Percentiles rank a stretch among this genome's conserved stretches.
Conservation (phyloP, 2,113 vertebrate genomes). For the Phycodurus eques region DNA sequence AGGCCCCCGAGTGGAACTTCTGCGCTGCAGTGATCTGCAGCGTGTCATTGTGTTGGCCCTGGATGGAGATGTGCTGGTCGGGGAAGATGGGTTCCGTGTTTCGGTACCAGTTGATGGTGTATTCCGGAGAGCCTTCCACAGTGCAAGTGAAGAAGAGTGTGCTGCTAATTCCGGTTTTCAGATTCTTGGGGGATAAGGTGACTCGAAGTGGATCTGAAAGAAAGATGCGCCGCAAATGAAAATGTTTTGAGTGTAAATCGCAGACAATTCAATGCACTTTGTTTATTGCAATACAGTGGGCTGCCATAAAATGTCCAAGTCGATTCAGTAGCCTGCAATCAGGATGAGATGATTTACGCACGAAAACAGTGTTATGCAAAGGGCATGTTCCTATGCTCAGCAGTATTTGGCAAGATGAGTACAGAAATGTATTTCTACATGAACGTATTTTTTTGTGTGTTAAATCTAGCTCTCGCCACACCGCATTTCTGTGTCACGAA, state of each 20-base stretch:
- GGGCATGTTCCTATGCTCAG: too few species aligned
- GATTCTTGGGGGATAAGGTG: slow-evolving; percentile 94
- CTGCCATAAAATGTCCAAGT: too few species aligned
- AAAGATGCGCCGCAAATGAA: background rate
- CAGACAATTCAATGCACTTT: background rate
- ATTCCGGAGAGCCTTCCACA: slow-evolving; percentile 90
- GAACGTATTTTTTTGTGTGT: background rate
- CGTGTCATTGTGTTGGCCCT: slow-evolving; percentile 95
- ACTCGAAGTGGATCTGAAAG: slow-evolving; percentile 87
- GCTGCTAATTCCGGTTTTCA: slow-evolving; percentile 97
- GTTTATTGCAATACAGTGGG: too few species aligned
- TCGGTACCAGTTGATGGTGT: slow-evolving; percentile 90
- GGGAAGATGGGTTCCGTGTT: slow-evolving; percentile 88
- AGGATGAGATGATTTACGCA: too few species aligned
- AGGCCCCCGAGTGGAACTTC: slow-evolving; percentile 95
- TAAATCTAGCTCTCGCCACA: background rate
- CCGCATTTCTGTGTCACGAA: background rate
- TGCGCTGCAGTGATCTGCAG: slow-evolving; percentile 93
- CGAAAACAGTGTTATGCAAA: too few species aligned
- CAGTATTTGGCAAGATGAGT: too few species aligned
- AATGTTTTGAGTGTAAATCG: background rate
- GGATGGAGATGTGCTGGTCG: slow-evolving; percentile 92
- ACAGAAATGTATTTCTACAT: too few species aligned
- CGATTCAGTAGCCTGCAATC: too few species aligned
- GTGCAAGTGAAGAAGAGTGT: slow-evolving; percentile 94